These are phyloP conservation scores for Microchrysa polita DNA, from an alignment of 2,888 invertebrate genomes.

Conservation along the genomic window DNA sequence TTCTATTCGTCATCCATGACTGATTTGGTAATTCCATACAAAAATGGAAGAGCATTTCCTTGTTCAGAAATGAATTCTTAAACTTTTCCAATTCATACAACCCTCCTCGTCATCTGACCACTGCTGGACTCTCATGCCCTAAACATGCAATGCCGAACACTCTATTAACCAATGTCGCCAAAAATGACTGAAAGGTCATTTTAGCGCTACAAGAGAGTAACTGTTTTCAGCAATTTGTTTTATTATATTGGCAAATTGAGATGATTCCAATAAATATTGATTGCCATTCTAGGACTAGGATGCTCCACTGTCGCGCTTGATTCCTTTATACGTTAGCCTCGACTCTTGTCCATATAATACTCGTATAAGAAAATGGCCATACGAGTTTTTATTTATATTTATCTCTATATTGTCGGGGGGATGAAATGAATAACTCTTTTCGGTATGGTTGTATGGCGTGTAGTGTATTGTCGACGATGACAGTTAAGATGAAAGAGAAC, in stretches of 20 bases:
- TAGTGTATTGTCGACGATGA: not conserved
- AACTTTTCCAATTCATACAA: slow-evolving; percentile 3
- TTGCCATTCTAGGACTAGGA: slow-evolving; percentile 27
- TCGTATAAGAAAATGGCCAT: too few relatives aligned
- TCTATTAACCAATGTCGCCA: not conserved
- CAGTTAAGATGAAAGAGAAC: not conserved
- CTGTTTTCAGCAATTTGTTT: slow-evolving; percentile 47
- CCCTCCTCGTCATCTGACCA: too few relatives aligned
- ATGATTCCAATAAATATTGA: slow-evolving; percentile 49
- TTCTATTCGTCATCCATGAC: too few relatives aligned
- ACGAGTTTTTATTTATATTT: too few relatives aligned
- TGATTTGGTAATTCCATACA: too few relatives aligned
- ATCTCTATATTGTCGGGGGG: not conserved
- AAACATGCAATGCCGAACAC: too few relatives aligned
- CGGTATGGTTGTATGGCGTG: too few relatives aligned
- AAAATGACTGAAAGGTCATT: slow-evolving; percentile 37
- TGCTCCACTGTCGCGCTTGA: slow-evolving; percentile 14
- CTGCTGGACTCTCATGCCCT: slow-evolving; percentile 7
- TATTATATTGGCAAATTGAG: slow-evolving; percentile 43
- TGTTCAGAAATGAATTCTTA: too few relatives aligned
- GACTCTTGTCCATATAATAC: not conserved
- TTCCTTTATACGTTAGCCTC: not conserved
- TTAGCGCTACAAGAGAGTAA: slow-evolving; percentile 21
- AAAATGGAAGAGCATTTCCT: too few relatives aligned
- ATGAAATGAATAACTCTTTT: slow-evolving; percentile 18